Evolutionary conservation across 1,140 invertebrate species (phyloP), one percentile per base, ranked within the genome.

Genomic region (Vanessa tameamea): DNA sequence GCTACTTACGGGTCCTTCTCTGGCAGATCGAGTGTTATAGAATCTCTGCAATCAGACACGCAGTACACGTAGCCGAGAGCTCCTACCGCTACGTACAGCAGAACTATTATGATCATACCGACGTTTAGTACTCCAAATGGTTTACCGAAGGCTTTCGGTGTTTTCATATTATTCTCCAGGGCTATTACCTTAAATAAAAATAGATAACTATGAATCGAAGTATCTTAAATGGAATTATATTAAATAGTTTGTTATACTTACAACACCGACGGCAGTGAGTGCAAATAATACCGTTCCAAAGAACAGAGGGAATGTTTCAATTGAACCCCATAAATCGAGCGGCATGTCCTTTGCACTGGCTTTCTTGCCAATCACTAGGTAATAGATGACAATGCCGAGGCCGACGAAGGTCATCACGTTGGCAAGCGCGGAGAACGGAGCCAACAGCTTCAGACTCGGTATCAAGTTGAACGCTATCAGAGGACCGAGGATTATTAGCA

Each of bases 211-310:
- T 11, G 9, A 9, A 43, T 5, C 37, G 3, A 4, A 37, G 31
- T 69, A 47, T 64, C 14, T 63, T 1, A n/a, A 63, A 50, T 14
- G 48, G 26, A 6, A n/a, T 48, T 47, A 53, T 55, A 65, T 53
- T 31, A 2, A 43, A 26, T 15, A n/a, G 6, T 26, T n/a, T 69
- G 6, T 69, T 1, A 66, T 37, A 95, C 95, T 94, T 85, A 97
- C 96, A 88, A 97, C 96, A 43, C 96, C 97, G 47, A 98, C 97
- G 15, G 97, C 97, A 88, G 98, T 97, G 63, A 98, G 93, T 0
- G 98, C 97, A 92, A 98, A 99, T 6, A 99, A 92, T 0, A 96
- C 96, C 0, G 97, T 98, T 0, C 97, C 97, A 87, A 98, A 97
- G 80, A 96, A 98, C 0, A 97, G 92, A 0, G 96, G 95, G 83